Evolutionary conservation across 1,140 invertebrate genomes (phyloP), one percentile per base, ranked within the genome.

Genomic region (Drosophila tani): DNA sequence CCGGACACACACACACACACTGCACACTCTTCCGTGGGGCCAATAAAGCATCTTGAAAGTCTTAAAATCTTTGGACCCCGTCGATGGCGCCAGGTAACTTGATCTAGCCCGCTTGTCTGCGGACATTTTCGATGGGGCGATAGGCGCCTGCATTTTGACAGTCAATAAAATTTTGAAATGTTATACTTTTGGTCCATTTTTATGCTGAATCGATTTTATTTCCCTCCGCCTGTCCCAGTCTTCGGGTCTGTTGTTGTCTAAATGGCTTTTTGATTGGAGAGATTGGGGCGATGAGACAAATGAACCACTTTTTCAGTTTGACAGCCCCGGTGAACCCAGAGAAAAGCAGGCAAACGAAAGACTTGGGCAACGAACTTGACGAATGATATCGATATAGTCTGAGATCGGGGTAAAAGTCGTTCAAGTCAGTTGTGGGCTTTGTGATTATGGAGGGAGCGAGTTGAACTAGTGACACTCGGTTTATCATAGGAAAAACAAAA

Each of bases 91-190:
- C 65, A 81, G 64, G 82, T 65, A 78, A 75, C 83, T 67, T 51
- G 73, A 71, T 88, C 81, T 45, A 64, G 69, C 83, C 83, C 84
- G 84, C 84, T 83, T 87, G 55, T 67, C 65, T 87, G 51, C 56
- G 29, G 15, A 29, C 60, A 53, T 32, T 64, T 55, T 68, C 45
- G 9, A 35, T 56, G 45, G 63, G 49, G 17, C 51, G 53, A 55
- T 55, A 40, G 53, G 43, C 75, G 67, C 50, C 77, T 67, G 38
- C 83, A 83, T 91, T 91, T 91, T 91, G 88, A 91, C 88, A 91
- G 83, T 87, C 81, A 87, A 88, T 91, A 91, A 91, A 91, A 87
- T 75, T 91, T 91, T 91, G 87, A 91, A 91, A 91, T 91, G 88
- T 84, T 91, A 91, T 91, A 91, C 83, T 88, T 87, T 82, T 63